Evolutionary conservation across 2,797 vertebrate genomes (phyloP), one percentile per base, ranked within the genome.

Genomic region (Denticeps clupeoides): DNA sequence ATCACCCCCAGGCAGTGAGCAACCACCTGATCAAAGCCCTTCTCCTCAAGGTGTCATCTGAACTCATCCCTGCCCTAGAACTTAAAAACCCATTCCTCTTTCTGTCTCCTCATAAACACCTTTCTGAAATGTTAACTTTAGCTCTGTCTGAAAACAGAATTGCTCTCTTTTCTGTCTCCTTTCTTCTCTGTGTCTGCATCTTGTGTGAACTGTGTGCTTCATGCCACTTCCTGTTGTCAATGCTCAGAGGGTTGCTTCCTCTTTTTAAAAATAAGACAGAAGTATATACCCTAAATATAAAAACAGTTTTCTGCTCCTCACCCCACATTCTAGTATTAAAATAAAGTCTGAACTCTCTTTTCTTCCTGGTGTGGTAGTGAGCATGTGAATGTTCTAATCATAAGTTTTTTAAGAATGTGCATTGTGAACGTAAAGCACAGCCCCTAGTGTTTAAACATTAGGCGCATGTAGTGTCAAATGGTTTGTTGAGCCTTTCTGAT

Each of bases 1-100:
- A 24, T 66, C 61, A 13, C 63, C 66, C 11, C 61, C 68, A 8
- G 56, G 59, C 54, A 67, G 62, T 3, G 65, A 70, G 41, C 59
- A 72, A 33, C 53, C 62, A 4, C 50, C 56, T 1, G 31, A 63
- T 19, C 64, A 59, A 31, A 47, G 50, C 8, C 54, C 64, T 2
- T 47, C 58, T 44, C 51, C 59, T 21, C 63, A 67, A 2, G 55
- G 63, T 18, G 18, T 57, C 53, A 68, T 69, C 57, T 74, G 62
- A 70, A 35, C 51, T 11, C 12, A 11, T 10, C 5, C 7, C 1
- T 21, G 35, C 18, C 26, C 24, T 29, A 33, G 15, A 16, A 24
- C 38, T 3, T 5, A 24, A 5, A 9, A 21, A 8, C 16, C 35
- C 35, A 38, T 38, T 21, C 11, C 18, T 11, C 4, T 11, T 2